Evolutionary conservation across 2,888 invertebrate species (phyloP), one percentile per base, ranked within the genome.

Genomic region (Ectobius pallidus): DNA sequence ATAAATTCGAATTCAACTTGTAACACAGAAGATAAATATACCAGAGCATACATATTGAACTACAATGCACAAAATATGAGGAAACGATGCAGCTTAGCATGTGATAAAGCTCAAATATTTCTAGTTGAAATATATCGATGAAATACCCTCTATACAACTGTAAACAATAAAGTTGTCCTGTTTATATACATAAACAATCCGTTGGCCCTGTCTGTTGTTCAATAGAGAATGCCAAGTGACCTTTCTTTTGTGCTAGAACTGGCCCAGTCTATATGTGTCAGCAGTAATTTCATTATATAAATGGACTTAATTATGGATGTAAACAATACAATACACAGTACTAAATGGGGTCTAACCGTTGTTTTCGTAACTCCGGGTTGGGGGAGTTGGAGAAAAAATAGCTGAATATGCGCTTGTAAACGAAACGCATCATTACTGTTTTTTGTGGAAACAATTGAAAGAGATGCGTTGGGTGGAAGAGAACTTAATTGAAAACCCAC

Each of bases 201-300:
- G n/a, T 25, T 4, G 14, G 14, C 22, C 20, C 52, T 20, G 22
- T 14, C 9, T 34, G 34, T 11, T 9, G 14, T 25, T 11, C 27
- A 52, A 25, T 14, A 25, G 4, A 30, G 27, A 58, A 27, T 1
- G 30, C 18, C 27, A 27, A 58, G 58, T 16, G 58, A 58, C 58
- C 58, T 58, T 58, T 30, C 30, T 58, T 58, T n/a, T 52, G 52
- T 52, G 49, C 20, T 22, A 3, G 2, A 46, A 46, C 46, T 20
- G 18, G 18, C 6, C n/a, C 18, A 18, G 18, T 46, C 46, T n/a
- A 18, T 18, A 46, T 52, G 52, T 42, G 63, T 39, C 44, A 65
- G 46, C 46, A 34, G 46, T 65, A 65, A 65, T 65, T 65, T 46
- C 46, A 65, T 65, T 65, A 44, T 25, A 65, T 65, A 65, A 65